Evolutionary conservation across 1,140 invertebrate genomes (phyloP), one percentile per base, ranked within the genome.

Genomic region (Delia radicum): DNA sequence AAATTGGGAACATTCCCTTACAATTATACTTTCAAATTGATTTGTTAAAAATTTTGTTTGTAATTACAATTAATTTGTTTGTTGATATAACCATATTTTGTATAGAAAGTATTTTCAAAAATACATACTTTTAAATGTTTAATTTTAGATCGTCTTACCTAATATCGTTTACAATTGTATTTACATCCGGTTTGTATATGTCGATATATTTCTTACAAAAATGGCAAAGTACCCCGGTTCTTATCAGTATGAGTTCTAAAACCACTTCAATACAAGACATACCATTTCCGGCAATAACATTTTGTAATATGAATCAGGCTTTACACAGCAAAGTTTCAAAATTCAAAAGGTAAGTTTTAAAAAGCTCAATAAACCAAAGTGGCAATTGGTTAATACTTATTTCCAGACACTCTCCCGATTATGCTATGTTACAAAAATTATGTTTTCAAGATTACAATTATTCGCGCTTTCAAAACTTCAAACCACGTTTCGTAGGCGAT

Each of bases 251-350:
- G 61, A 67, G 62, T 75, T 42, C 92, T 1, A 89, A 89, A 74
- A 87, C 90, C 33, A 89, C 90, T 62, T 82, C 88, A 0, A 80
- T 93, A 0, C 85, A 87, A 1, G 83, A 88, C 42, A 88, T 93
- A 62, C 93, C 92, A 0, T 94, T 94, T 86, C 93, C 93, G 0
- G 90, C 92, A 0, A 86, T 94, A 7, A 94, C 92, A 0, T 89
- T 94, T 74, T 94, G 93, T 79, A 93, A 93, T 80, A 91, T 93
- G 85, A 94, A 94, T 82, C 90, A 91, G 79, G 91, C 89, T 0
- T 90, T 90, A 76, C 91, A 89, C 78, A 88, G 87, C 1, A 46
- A 46, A 67, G 62, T 55, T 29, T 28, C n/a, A 8, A 46, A 73
- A 2, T 27, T 73, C 2, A 15, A 18, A 15, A 15, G 6, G 71